These are phyloP conservation scores for Syritta pipiens DNA, from an alignment of 2,888 invertebrate genomes.

Conservation along the genomic window DNA sequence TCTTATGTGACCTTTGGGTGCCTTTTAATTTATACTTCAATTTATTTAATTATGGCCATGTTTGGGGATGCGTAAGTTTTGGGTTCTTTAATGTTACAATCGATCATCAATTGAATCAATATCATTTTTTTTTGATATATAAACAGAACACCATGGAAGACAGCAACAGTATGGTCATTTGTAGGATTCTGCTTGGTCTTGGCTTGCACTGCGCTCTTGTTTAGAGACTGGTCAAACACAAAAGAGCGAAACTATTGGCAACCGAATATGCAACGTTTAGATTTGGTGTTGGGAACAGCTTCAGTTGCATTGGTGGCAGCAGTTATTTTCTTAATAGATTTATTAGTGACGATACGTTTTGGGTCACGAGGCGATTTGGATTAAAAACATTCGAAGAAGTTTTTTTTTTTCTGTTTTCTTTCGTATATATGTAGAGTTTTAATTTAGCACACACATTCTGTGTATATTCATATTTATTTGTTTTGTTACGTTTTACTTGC, in stretches of 20 bases:
- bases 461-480: constrained; percentile 44
- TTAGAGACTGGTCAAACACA: constrained; percentile 78
- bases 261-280: constrained; percentile 79
- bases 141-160: constrained; percentile 77
- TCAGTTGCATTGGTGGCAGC: constrained; percentile 75
- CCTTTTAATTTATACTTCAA: constrained; percentile 76
- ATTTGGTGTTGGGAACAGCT: constrained; percentile 77
- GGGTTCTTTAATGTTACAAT: not conserved
- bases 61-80: constrained; percentile 77
- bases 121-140: not conserved
- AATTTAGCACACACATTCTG: constrained; percentile 18
- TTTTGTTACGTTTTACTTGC: constrained; percentile 47
- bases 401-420: no score
- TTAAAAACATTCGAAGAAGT: constrained; percentile 68
- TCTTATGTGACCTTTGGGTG: constrained; percentile 79
- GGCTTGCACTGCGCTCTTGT: constrained; percentile 75
- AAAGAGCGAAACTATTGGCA: constrained; percentile 79
- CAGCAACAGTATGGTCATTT: constrained; percentile 76
- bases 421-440: constrained; percentile 15
- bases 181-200: constrained; percentile 76
- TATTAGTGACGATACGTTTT: constrained; percentile 76
- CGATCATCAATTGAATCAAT: not conserved
- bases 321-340: constrained; percentile 76
- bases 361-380: constrained; percentile 77
- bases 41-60: constrained; percentile 77